Percentiles rank a stretch among this genome's conserved stretches.
Evolutionary conservation across 2,797 vertebrate genomes (phyloP).

Genomic region (Buceros bicornis): DNA sequence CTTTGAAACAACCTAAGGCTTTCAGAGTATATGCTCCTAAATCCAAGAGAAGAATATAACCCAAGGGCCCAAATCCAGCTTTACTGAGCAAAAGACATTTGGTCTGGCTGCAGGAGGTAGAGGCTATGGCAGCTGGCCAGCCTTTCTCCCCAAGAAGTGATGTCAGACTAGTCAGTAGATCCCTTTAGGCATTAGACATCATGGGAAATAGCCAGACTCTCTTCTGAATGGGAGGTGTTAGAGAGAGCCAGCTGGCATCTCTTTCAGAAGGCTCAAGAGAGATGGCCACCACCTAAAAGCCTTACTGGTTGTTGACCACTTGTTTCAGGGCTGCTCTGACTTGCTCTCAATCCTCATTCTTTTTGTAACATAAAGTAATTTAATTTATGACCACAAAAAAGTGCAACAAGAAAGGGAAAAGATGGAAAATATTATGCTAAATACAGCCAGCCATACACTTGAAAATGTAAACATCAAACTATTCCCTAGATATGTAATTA

Average conservation of each 20-base stretch:
- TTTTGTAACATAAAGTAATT: background rate
- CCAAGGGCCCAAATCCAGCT: background rate
- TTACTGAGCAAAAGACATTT: constrained; percentile 29
- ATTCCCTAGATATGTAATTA: constrained; percentile 67
- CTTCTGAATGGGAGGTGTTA: background rate
- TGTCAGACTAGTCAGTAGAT: background rate
- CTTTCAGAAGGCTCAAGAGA: background rate
- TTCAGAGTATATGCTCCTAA: background rate
- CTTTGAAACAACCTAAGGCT: background rate
- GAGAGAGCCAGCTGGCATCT: background rate
- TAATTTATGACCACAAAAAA: constrained; percentile 44
- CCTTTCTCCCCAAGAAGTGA: background rate
- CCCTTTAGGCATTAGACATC: constrained; percentile 1
- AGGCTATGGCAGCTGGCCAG: constrained; percentile 29
- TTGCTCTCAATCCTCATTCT: background rate
- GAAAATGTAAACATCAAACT: constrained; percentile 67
- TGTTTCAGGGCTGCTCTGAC: background rate
- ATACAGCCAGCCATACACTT: constrained; percentile 1
- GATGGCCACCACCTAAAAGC: background rate
- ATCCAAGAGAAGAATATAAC: background rate
- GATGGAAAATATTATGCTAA: constrained; percentile 63
- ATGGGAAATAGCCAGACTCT: background rate
- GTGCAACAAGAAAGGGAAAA: constrained; percentile 35
- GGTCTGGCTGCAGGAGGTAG: constrained; percentile 8
- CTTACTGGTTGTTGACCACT: background rate